Evolutionary conservation across 2,113 vertebrate genomes (phyloP), one percentile per base, ranked within the genome.

Genomic region (Podilymbus podiceps): DNA sequence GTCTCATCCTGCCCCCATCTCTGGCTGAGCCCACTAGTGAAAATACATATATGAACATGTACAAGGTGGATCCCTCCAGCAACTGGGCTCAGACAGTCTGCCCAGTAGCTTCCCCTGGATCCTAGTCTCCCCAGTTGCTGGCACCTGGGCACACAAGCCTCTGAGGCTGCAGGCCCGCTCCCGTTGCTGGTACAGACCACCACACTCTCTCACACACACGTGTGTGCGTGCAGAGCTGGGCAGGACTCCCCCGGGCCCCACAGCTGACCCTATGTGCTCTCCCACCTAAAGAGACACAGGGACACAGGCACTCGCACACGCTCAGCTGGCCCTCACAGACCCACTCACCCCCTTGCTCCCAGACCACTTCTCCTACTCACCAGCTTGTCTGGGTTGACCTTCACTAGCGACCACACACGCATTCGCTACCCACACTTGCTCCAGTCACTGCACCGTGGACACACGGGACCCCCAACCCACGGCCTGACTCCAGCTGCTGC

Each of bases 391-490:
- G 40, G 33, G 23, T 25, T 53, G 14, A 53, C 28, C 40, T 17
- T 53, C 74, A 47, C 22, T 18, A 33, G 40, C 5, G 1, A 53
- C 33, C 28, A 53, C 42, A 76, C 11, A 8, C 22, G 17, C 14
- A 14, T 46, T 44, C 47, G 25, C 33, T 15, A 53, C 47, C 27
- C 56, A 22, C 33, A 7, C 47, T 46, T 0, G 0, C 40, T 55
- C 18, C 28, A 40, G 49, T 11, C 67, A 44, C 66, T 55, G 23
- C 40, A 47, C 22, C 16, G 15, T 20, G 15, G 40, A 88, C 33
- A 62, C 30, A 46, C 0, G 0, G n/a, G 28, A 75, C 42, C 28
- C 56, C 35, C 72, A 50, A 2, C 35, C 16, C 3, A 1, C 24
- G 30, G 30, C 9, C 23, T 12, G 47, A 53, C 38, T 33, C 25